Percentiles rank a stretch among this genome's conserved stretches.
Evolutionary conservation across 2,797 vertebrate genomes (phyloP).

Genomic region (Fratercula arctica): DNA sequence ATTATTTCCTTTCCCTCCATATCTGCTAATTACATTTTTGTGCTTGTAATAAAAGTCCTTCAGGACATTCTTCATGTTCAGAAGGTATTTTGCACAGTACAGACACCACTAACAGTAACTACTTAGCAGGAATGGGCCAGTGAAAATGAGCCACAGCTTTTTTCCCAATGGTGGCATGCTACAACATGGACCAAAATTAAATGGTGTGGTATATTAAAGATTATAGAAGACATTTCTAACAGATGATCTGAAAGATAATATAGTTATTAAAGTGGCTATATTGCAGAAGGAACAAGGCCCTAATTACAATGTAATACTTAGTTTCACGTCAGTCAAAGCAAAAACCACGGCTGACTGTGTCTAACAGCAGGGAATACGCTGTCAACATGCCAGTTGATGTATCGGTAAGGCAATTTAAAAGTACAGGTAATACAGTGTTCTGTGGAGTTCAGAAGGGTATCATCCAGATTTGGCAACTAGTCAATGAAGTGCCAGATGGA

Average conservation of each 20-base stretch:
- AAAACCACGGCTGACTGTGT: not conserved
- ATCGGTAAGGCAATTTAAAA: not conserved
- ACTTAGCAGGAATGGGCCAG: not conserved
- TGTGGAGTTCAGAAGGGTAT: not conserved
- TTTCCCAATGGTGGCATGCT: not conserved
- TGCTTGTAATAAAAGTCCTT: not conserved
- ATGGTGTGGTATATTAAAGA: not conserved
- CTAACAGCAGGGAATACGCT: not conserved
- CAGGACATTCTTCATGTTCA: not conserved
- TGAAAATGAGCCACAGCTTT: not conserved
- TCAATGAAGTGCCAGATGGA: not conserved
- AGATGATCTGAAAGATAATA: not conserved
- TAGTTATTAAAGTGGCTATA: not conserved
- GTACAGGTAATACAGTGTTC: not conserved
- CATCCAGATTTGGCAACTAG: not conserved
- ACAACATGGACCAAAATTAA: not conserved
- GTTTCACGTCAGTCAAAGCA: not conserved
- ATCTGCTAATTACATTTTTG: not conserved
- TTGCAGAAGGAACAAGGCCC: not conserved
- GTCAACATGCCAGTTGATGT: not conserved
- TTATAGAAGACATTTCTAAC: not conserved
- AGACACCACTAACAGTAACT: not conserved
- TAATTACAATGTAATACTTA: not conserved
- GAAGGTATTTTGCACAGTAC: not conserved
- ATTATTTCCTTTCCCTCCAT: not conserved